Evolutionary conservation across 2,113 vertebrate species (phyloP).

Genomic region (human): GRCh38 chr5:159030501-159031000

Average conservation of each 20-base stretch:
- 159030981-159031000: too few relatives aligned
- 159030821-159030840: accelerated
- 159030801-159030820: background rate
- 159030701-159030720: background rate
- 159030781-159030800: background rate
- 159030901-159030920: too few relatives aligned
- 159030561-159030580: background rate
- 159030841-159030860: accelerated
- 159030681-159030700: background rate
- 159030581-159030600: background rate
- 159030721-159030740: background rate
- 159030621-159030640: background rate
- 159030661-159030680: background rate
- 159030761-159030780: background rate
- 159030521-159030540: accelerated
- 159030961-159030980: too few relatives aligned
- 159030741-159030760: background rate
- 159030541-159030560: background rate
- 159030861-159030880: accelerated
- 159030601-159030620: background rate
- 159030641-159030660: background rate
- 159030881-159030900: accelerated
- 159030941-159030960: too few relatives aligned
- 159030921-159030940: too few relatives aligned
- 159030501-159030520: background rate